Evolutionary conservation across 2,113 vertebrate genomes (phyloP), one percentile per base, ranked within the genome.

Genomic region (Channa maculata): DNA sequence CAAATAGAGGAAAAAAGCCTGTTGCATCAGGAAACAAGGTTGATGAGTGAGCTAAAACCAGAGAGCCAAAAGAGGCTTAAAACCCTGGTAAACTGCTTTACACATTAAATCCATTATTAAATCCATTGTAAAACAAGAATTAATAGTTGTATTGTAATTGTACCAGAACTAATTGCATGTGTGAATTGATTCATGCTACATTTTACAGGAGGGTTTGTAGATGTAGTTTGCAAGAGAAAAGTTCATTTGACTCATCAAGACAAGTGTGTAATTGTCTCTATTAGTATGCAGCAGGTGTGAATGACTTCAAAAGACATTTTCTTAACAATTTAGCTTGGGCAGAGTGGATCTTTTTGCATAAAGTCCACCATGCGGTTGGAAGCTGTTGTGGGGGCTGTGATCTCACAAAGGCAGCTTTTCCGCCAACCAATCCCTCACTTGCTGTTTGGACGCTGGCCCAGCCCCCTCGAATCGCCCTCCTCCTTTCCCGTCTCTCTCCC

Each of bases 331-430:
- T n/a, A 36, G 9, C 24, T 69, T 41, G 8, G 62, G 71, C 46
- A 45, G 68, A 61, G 55, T 57, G 79, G 71, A 55, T 81, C 65
- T 66, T 39, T 38, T 75, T 49, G 71, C 82, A 65, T 82, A 38
- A 83, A 54, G 77, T 69, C 80, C 37, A 34, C 55, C 79, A 75
- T 89, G 89, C 86, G 81, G 76, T 71, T 69, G 86, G 84, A 84
- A 80, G 86, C 86, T 92, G 91, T 93, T 93, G 92, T 90, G 87
- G 84, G 89, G 92, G 89, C 87, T 85, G 87, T 94, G 94, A 93
- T 77, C 91, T 94, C 92, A 93, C 75, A 77, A 91, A 90, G 91
- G 92, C 93, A 94, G 90, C 90, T 94, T 95, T 93, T 76, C 78
- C n/a, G 61, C 65, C 83, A 88, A 71, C 92, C 89, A 92, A 93